A percentile compares a stretch with the other conserved stretches of the same genome.
phyloP scores from a whole-genome alignment of 2,797 vertebrate species.

The Xiphophorus birchmanni region DNA sequence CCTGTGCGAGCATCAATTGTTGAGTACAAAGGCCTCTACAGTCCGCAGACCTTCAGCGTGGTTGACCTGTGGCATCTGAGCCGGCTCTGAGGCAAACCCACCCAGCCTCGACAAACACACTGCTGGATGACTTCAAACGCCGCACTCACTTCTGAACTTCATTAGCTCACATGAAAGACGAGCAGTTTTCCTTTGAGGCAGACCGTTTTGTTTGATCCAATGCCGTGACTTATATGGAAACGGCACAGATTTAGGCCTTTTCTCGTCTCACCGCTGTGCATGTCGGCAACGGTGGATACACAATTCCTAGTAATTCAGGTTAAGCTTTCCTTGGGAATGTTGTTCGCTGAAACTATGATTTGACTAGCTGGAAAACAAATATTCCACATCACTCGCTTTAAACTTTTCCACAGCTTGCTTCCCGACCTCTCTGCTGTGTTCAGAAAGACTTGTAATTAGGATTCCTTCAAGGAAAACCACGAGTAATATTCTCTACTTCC shows the following conservation, averaged over 20 bases:
- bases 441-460: too few species aligned
- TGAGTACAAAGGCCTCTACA: slow-evolving; percentile 69
- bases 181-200: slow-evolving; percentile 48
- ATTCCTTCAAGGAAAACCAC: too few species aligned
- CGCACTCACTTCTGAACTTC: slow-evolving; percentile 55
- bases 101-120: slow-evolving; percentile 65
- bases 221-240: slow-evolving; percentile 51
- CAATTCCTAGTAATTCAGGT: background rate
- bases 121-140: slow-evolving; percentile 69
- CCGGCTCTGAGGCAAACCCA: slow-evolving; percentile 46
- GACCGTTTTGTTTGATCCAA: slow-evolving; percentile 67
- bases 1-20: slow-evolving; percentile 67
- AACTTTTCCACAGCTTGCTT: background rate
- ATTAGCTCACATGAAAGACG: slow-evolving; percentile 77
- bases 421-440: too few species aligned
- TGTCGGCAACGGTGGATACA: background rate
- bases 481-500: too few species aligned
- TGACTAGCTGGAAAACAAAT: slow-evolving; percentile 1
- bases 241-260: slow-evolving; percentile 17
- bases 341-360: background rate
- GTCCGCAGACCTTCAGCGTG: slow-evolving; percentile 40
- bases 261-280: slow-evolving; percentile 4
- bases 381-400: slow-evolving; percentile 3
- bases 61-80: slow-evolving; percentile 54
- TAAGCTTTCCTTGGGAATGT: background rate